A percentile compares a stretch with the other conserved stretches of the same genome.
Conservation (phyloP, 2,888 invertebrate genomes). For the Julus scanicus region DNA sequence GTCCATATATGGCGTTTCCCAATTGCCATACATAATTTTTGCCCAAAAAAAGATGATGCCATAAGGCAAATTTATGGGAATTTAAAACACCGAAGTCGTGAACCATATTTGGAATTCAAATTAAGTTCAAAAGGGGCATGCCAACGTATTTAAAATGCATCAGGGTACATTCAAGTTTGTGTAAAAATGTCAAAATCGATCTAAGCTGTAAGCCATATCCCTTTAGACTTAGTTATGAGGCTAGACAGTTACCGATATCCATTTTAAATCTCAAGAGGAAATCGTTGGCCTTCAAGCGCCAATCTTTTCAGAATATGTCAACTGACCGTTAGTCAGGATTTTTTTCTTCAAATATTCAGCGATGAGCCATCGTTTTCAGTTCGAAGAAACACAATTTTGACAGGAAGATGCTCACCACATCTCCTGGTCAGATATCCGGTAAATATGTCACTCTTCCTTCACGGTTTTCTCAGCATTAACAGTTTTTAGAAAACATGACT, state of each 20-base stretch:
- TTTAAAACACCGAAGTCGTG: background rate
- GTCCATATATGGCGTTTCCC: no score
- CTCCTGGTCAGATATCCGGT: background rate
- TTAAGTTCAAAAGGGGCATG: background rate
- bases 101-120: background rate
- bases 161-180: background rate
- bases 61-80: background rate
- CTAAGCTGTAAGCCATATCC: background rate
- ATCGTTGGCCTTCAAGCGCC: background rate
- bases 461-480: background rate
- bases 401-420: background rate
- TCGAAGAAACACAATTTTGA: background rate
- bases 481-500: background rate
- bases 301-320: background rate
- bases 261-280: slow-evolving; percentile 11
- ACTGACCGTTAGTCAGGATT: slow-evolving; percentile 8
- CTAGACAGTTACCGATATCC: background rate
- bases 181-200: background rate
- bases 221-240: background rate
- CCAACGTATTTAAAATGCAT: background rate
- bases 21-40: no score
- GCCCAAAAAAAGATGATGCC: no score
- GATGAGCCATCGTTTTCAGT: background rate
- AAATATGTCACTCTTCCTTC: background rate
- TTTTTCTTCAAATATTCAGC: slow-evolving; percentile 5